Evolutionary conservation across 1,140 invertebrate species (phyloP), one percentile per base, ranked within the genome.

Genomic region (Nasonia giraulti): DNA sequence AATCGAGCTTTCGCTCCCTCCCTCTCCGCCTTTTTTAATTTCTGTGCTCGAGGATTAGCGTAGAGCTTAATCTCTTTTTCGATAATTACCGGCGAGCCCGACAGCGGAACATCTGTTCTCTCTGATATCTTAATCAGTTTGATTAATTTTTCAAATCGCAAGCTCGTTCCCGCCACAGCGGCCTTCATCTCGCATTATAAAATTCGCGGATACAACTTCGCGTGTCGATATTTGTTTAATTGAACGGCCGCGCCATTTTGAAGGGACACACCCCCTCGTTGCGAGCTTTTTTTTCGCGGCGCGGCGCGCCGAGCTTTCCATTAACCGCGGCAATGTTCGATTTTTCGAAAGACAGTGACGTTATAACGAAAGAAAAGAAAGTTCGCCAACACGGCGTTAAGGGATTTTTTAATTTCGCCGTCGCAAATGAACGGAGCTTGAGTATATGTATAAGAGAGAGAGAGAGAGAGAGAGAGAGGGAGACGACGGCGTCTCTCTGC

Each of bases 141-240:
- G 55, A 62, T 62, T 62, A 62, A 62, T 79, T 68, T 66, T 79
- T 79, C 33, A 62, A 68, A 37, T 68, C 17, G 27, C 7, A 66
- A 68, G 47, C 55, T n/a, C 55, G 20, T 20, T n/a, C 55, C 55
- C 55, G 5, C 55, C 55, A 27, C 27, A 27, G 14, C 20, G 17
- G 37, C 37, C 4, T 40, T 27, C 37, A 40, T 0, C 7, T 40
- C 7, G 2, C 14, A 62, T 5, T 55, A n/a, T n/a, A n/a, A n/a
- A n/a, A n/a, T n/a, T n/a, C n/a, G n/a, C n/a, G n/a, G n/a, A n/a
- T n/a, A n/a, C n/a, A n/a, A n/a, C n/a, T n/a, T n/a, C n/a, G n/a
- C n/a, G n/a, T n/a, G n/a, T n/a, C n/a, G n/a, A 37, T 87, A 82
- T 85, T 76, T 84, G 78, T 86, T 87, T 87, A 84, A 87, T 87